These are phyloP conservation scores for Chaetura pelagica DNA, from an alignment of 2,113 vertebrate genomes.

Conservation along the genomic window DNA sequence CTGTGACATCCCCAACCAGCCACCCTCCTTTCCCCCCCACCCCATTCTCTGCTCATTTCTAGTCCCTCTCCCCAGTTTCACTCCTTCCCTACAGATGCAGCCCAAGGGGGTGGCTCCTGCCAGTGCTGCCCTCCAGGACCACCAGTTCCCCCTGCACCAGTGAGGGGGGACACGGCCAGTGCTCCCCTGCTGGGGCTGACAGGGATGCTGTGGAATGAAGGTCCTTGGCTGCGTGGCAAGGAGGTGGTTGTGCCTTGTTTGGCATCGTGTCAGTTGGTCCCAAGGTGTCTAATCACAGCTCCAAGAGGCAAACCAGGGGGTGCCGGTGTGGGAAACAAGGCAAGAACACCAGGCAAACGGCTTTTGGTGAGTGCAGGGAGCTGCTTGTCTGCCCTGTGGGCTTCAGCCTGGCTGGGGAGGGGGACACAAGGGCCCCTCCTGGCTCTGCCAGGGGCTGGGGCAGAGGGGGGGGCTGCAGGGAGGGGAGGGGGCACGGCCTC, in stretches of 20 bases:
- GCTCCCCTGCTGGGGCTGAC: fast-evolving
- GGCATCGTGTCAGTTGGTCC: fast-evolving
- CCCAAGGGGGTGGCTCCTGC: not conserved
- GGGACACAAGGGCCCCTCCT: fast-evolving
- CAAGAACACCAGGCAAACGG: not conserved
- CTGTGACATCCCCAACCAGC: fast-evolving
- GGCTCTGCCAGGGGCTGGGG: not conserved
- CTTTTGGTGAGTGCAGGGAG: not conserved
- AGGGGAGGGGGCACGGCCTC: fast-evolving
- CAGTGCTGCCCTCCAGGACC: not conserved
- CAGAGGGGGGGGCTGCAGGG: not conserved
- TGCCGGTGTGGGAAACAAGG: not conserved
- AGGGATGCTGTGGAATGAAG: not conserved
- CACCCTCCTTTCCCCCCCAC: fast-evolving
- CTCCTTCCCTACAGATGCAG: not conserved
- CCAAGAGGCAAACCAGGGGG: not conserved
- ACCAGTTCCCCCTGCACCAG: fast-evolving
- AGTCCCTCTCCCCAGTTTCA: not conserved
- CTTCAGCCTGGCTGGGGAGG: not conserved
- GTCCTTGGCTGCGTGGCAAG: fast-evolving
- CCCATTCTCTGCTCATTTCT: fast-evolving
- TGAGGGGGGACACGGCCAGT: fast-evolving
- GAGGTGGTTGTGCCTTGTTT: fast-evolving
- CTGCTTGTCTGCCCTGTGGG: not conserved
- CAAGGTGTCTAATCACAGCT: not conserved